Base-by-base conservation (phyloP, 2,797 vertebrate species). In the Pygocentrus nattereri region DNA sequence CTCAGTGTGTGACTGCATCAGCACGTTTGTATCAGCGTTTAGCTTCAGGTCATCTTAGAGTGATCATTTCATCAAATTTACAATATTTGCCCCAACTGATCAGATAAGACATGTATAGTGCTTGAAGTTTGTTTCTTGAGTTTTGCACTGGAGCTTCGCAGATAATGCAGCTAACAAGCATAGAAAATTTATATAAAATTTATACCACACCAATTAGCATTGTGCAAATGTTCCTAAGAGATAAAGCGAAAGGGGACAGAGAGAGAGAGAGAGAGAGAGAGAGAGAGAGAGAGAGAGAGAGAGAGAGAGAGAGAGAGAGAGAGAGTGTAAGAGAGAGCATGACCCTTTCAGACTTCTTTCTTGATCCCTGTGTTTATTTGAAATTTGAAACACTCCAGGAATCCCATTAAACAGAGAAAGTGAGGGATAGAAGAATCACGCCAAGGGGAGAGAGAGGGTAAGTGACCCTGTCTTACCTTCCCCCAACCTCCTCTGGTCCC, bases 341-440 rank as follows among this genome's bases (percentile, higher is more conserved):
- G 25, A 74, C 68, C 72, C 67, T 25, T 78, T 74, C 69, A 58
- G 27, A 56, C 31, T 52, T 82, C 65, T 68, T 47, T 72, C 70
- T 72, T 44, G 41, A 80, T 84, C 41, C 27, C 23, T 79, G 76
- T 75, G 76, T 81, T 78, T 81, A 78, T 87, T 81, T 76, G 78
- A 83, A 85, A 79, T 84, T 47, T 71, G 84, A 82, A 85, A 85
- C 62, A 41, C 82, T 82, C 30, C 38, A 58, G 72, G 69, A 85
- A 84, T 85, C 79, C 80, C 25, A 80, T 84, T 85, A 86, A 62
- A 82, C 59, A 23, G 58, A 41, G 30, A 23, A 23, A 64, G n/a
- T 0, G 49, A 69, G 50, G 65, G 41, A 52, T 59, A 50, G 52
- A n/a, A 76, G 21, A 4, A 38, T 47, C 31, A 71, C 62, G 61